Conservation (phyloP, 2,888 invertebrate species). For the Alsophila aescularia region DNA sequence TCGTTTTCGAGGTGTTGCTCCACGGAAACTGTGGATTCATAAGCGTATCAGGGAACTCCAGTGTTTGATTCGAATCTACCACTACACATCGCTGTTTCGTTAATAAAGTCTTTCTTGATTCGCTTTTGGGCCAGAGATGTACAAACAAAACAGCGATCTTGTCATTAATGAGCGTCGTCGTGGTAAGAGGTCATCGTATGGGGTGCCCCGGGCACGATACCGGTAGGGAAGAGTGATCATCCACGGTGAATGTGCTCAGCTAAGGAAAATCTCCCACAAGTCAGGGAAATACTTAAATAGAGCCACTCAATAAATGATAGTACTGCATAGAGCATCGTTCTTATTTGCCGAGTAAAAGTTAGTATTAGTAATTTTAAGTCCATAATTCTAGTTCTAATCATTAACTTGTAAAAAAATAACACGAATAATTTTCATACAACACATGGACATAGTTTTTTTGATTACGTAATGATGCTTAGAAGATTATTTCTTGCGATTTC, state of each 20-base stretch:
- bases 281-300: conserved; percentile 29
- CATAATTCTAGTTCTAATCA: no score
- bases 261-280: conserved; percentile 39
- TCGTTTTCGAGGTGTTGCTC: conserved; percentile 75
- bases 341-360: no score
- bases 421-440: no score
- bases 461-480: no score
- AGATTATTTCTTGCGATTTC: no score
- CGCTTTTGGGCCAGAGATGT: conserved; percentile 43
- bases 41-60: conserved; percentile 49
- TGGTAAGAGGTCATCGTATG: conserved; percentile 64
- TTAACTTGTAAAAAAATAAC: no score
- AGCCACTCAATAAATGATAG: no score
- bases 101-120: neutral
- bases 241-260: conserved; percentile 58
- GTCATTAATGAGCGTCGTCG: conserved; percentile 38
- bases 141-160: conserved; percentile 32
- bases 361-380: no score
- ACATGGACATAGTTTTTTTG: no score
- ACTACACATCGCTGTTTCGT: conserved; percentile 37
- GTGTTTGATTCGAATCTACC: neutral
- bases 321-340: no score
- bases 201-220: conserved; percentile 73
- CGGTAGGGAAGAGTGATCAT: conserved; percentile 75
- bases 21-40: conserved; percentile 65